phyloP scores from a whole-genome alignment of 2,113 vertebrate genomes.

The Barbus barbus region DNA sequence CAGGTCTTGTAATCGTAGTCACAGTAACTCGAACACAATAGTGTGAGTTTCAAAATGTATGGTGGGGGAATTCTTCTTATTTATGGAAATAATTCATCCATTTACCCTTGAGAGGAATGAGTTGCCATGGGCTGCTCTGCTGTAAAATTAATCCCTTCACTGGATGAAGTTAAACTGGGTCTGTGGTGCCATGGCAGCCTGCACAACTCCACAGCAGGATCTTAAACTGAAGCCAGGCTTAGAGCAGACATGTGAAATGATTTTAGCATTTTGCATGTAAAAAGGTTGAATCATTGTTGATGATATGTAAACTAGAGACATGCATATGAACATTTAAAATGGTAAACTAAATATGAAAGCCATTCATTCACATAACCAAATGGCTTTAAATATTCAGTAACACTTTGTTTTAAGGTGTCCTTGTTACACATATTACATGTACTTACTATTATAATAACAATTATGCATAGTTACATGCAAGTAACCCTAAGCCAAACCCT shows the following conservation, averaged over 20 bases:
- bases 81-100: not conserved
- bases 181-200: constrained; percentile 5
- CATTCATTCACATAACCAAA: not conserved
- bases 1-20: not conserved
- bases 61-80: not conserved
- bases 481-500: no score
- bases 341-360: not conserved
- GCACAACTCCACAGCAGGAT: constrained; percentile 16
- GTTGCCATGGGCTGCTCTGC: constrained; percentile 8
- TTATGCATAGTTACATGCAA: no score
- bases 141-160: constrained; percentile 21
- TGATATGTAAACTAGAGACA: not conserved
- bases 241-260: not conserved
- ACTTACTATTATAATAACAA: no score
- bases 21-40: not conserved
- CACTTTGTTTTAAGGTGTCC: no score
- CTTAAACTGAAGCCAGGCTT: constrained; percentile 10
- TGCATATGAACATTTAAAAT: not conserved
- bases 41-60: not conserved
- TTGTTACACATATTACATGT: no score
- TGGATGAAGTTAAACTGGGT: constrained; percentile 6
- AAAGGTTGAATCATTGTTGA: not conserved
- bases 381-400: not conserved
- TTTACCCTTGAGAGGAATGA: constrained; percentile 8
- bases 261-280: not conserved